Conservation (phyloP, 1,140 invertebrate genomes). For the Maconellicoccus hirsutus region DNA sequence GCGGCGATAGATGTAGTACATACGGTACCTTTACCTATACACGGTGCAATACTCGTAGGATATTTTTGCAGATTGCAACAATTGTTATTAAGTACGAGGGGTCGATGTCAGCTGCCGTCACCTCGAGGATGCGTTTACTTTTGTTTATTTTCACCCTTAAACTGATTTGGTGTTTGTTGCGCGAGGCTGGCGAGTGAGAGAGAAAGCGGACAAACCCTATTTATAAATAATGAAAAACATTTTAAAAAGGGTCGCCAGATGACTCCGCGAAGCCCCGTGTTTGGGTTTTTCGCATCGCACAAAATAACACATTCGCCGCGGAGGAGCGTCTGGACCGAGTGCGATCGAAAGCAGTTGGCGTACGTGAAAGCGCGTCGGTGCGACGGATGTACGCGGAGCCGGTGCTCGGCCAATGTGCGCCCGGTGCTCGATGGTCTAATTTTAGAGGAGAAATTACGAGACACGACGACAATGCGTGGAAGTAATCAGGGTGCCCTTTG, state of each 20-base stretch:
- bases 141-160: conserved; percentile 21
- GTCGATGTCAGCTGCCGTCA: conserved; percentile 2
- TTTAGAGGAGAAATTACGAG: too few relatives aligned
- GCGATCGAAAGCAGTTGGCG: not conserved
- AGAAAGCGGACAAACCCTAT: not conserved
- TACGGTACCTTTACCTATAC: too few relatives aligned
- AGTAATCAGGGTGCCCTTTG: too few relatives aligned
- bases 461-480: too few relatives aligned
- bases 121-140: conserved; percentile 15
- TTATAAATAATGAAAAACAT: conserved; percentile 12
- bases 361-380: too few relatives aligned
- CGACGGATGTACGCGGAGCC: too few relatives aligned
- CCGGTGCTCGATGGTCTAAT: too few relatives aligned
- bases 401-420: too few relatives aligned
- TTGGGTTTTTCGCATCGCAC: not conserved
- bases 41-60: too few relatives aligned
- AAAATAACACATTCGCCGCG: not conserved
- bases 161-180: not conserved
- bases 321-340: too few relatives aligned
- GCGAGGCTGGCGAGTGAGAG: too few relatives aligned
- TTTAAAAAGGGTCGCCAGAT: conserved; percentile 6
- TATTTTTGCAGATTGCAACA: conserved; percentile 3
- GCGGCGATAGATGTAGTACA: too few relatives aligned
- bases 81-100: not conserved
- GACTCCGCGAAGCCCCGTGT: not conserved